Base-by-base conservation (phyloP, 2,888 invertebrate genomes). In the Laothoe populi region DNA sequence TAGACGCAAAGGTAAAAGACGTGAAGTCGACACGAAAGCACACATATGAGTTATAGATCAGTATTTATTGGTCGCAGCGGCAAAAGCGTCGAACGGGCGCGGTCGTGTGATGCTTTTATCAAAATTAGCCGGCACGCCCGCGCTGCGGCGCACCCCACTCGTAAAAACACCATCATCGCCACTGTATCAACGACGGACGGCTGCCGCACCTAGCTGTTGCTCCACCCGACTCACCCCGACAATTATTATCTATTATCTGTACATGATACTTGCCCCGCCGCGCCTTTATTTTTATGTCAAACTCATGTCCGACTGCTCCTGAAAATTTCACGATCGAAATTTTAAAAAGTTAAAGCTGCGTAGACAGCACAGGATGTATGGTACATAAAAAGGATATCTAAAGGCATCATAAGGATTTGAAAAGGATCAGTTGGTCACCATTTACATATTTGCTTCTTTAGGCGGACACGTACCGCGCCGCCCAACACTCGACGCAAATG, bases 71-170 rank as follows among this genome's bases (percentile, higher is more conserved):
- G 83, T 78, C 71, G 73, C 75, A 77, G 78, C 72, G 81, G 81
- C 79, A 83, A 79, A 74, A 76, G 77, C 74, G 69, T 75, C 70
- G 72, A 70, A 72, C 74, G 70, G 91, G 92, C 75, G 91, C 86
- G 92, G 88, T 86, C 87, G 86, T 82, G 79, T 84, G 87, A 87
- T 79, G 92, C 92, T 92, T 92, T 92, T 92, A 92, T 90, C 91
- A 84, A 92, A 92, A 92, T 92, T 90, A 90, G 90, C 86, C 79
- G 85, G 86, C 87, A 88, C 88, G 87, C 85, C 90, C 86, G 83
- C 78, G 76, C 74, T 70, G 74, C 76, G 83, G 82, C 88, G 86
- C 92, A 86, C 92, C 92, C 88, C 85, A 79, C 81, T 87, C 90
- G 86, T 92, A 92, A 92, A 92, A 90, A 83, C 86, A 87, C 82